Evolutionary conservation across 92 coral and sea anemone genomes (phyloP), one percentile per base, ranked within the genome.

Genomic region (Parazoanthus swiftii): DNA sequence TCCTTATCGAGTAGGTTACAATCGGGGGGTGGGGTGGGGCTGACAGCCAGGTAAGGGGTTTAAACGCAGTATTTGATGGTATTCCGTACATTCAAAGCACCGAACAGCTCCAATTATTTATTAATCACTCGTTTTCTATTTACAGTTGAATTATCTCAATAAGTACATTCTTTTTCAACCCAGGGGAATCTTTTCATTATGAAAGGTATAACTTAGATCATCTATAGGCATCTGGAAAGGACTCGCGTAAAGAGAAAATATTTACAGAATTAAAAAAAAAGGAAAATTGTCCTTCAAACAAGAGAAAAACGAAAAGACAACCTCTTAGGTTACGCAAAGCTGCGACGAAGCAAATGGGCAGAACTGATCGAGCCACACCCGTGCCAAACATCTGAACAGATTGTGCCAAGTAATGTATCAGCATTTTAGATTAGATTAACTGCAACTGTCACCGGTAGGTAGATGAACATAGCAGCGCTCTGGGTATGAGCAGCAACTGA

Each of bases 111-210:
- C 20, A 8, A 5, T 20, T 39, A 42, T 76, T 76, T 76, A 76
- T 76, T 76, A 44, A 76, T 76, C 80, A 76, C 80, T 76, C 80
- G 25, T 76, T 76, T 76, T 20, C 80, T 76, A 76, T 76, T 76
- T 76, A 76, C 80, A 76, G 50, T 75, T 37, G 48, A 5, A 39
- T 76, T 76, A 39, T 76, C 80, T 76, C 23, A 76, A 76, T 76
- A 76, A 76, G 80, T 37, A 76, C 80, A 39, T 63, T 63, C 7
- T 63, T 20, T 63, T 0, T 23, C 70, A 63, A 63, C 3, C 8
- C 70, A 20, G 70, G 8, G 70, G n/a, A 63, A 63, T 63, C 25
- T 3, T 63, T 63, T 21, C 70, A 63, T 63, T 63, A 23, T 63
- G 70, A 63, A 63, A 13, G 70, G 25, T 20, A 63, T 20, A 63